Conservation (phyloP, 2,797 vertebrate genomes). For the Acropternis orthonyx region DNA sequence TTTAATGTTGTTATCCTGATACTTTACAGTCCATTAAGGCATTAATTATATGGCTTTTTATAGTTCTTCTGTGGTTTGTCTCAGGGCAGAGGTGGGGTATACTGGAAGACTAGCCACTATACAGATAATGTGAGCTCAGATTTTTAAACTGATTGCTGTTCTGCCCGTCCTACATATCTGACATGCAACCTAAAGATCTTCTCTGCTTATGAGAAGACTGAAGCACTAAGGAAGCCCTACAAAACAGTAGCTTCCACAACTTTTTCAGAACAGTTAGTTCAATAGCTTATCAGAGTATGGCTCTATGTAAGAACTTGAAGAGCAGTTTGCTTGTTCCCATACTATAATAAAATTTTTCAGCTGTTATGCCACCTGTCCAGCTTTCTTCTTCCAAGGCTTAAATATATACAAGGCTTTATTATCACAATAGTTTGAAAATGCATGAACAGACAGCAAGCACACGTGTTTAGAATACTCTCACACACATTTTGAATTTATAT, state of each 20-base stretch:
- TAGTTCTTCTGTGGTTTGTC: neutral
- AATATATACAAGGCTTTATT: neutral
- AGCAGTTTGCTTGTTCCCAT: neutral
- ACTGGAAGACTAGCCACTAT: neutral
- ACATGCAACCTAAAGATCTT: neutral
- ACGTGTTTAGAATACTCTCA: neutral
- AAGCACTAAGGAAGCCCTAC: neutral
- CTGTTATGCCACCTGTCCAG: neutral
- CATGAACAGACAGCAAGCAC: neutral
- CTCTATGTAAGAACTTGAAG: neutral
- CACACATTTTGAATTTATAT: neutral
- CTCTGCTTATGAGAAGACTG: neutral
- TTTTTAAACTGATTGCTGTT: neutral
- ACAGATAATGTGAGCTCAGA: neutral
- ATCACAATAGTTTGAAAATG: neutral
- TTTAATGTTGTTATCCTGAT: neutral
- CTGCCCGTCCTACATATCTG: neutral
- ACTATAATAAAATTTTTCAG: neutral
- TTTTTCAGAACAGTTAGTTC: neutral
- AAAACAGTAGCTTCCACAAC: neutral
- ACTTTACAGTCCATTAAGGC: neutral
- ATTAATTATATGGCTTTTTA: neutral
- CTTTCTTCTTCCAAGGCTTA: neutral
- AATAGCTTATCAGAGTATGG: neutral
- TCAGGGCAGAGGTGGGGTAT: neutral